phyloP scores from a whole-genome alignment of 2,797 vertebrate genomes.

The Clarias fuscus region DNA sequence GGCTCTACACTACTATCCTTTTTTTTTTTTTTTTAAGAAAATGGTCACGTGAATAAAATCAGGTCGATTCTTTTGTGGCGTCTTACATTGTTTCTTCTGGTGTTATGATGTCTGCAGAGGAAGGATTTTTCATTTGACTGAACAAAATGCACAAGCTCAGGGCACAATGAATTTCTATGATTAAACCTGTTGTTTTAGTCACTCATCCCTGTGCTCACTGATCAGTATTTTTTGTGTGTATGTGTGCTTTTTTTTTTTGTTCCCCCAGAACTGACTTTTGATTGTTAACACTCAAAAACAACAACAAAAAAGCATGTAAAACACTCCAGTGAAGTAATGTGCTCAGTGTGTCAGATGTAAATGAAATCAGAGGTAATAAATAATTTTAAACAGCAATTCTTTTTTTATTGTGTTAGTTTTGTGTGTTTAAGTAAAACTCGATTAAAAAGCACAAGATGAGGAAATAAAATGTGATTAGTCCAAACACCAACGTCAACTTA shows the following conservation, averaged over 20 bases:
- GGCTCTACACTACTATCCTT: too few species aligned
- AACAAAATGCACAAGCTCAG: neutral
- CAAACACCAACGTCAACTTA: neutral
- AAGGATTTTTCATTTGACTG: neutral
- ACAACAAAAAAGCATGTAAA: neutral
- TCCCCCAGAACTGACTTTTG: neutral
- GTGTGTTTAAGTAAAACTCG: neutral
- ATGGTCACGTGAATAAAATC: neutral
- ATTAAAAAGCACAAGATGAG: neutral
- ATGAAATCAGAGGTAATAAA: conserved; percentile 14
- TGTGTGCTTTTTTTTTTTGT: neutral
- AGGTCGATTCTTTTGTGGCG: neutral
- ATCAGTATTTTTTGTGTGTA: neutral
- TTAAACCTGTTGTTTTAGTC: conserved; percentile 15
- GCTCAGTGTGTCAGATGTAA: conserved; percentile 11
- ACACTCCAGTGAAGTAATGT: neutral
- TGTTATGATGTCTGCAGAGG: neutral
- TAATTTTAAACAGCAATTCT: neutral
- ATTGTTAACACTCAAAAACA: neutral
- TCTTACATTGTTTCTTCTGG: neutral
- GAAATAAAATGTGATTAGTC: neutral
- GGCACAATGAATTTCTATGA: neutral
- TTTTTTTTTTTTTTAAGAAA: neutral
- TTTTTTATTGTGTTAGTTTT: neutral
- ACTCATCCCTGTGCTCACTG: neutral